Conservation (phyloP, 1,140 invertebrate genomes). For the Pectinophora gossypiella region DNA sequence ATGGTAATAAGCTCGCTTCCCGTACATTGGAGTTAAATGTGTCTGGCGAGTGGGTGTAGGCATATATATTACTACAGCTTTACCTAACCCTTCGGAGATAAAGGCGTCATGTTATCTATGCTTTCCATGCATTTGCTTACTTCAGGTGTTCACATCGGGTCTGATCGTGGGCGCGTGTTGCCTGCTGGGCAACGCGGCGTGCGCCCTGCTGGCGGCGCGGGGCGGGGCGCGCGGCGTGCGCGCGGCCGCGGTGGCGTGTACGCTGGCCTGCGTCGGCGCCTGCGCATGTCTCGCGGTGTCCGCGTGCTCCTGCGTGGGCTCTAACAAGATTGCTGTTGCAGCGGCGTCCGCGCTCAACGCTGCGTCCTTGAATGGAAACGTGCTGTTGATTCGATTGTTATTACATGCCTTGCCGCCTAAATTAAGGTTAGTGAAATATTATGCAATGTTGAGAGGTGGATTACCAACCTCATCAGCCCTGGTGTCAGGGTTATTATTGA, state of each 20-base stretch:
- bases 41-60: too few species aligned
- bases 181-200: conserved; percentile 51
- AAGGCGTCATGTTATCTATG: too few species aligned
- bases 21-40: too few species aligned
- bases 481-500: too few species aligned
- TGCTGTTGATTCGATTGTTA: conserved; percentile 49
- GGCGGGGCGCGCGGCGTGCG: conserved; percentile 42
- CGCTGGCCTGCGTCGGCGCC: conserved; percentile 41
- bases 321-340: conserved; percentile 38
- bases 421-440: conserved; percentile 38
- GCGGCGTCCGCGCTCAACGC: conserved; percentile 53
- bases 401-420: conserved; percentile 55
- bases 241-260: conserved; percentile 39
- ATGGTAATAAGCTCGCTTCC: too few species aligned
- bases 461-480: too few species aligned
- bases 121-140: too few species aligned
- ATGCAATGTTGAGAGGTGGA: too few species aligned
- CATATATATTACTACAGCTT: too few species aligned
- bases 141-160: conserved; percentile 54
- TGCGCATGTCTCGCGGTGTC: conserved; percentile 37
- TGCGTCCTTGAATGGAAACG: conserved; percentile 58
- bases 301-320: conserved; percentile 38
- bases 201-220: conserved; percentile 36
- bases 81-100: too few species aligned
- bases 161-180: conserved; percentile 57